These are phyloP conservation scores for Glomeris maerens DNA, from an alignment of 1,140 invertebrate species.

Conservation along the genomic window DNA sequence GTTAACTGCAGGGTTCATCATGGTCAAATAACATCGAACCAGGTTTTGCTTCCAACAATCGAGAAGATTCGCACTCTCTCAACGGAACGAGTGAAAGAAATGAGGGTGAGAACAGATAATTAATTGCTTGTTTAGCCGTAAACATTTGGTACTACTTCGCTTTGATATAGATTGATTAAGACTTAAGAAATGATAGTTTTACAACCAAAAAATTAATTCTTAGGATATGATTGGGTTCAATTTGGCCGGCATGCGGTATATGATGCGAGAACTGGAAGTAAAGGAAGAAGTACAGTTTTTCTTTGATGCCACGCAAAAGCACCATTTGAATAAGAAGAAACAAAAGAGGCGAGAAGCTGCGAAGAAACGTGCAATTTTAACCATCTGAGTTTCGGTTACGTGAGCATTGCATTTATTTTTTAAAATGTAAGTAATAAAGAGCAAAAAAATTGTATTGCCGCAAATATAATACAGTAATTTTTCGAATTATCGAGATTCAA, in stretches of 20 bases:
- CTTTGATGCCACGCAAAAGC: constrained; percentile 52
- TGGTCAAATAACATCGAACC: constrained; percentile 57
- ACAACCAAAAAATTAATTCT: constrained; percentile 19
- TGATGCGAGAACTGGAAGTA: constrained; percentile 62
- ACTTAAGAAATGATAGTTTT: background rate
- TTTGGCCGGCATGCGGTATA: constrained; percentile 59
- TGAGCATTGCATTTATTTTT: background rate
- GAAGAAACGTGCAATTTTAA: constrained; percentile 48
- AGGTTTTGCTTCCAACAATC: constrained; percentile 49
- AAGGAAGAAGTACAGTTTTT: constrained; percentile 68
- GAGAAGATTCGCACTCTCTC: constrained; percentile 48
- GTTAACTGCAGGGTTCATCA: constrained; percentile 51
- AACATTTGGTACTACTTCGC: background rate
- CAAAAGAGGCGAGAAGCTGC: constrained; percentile 48
- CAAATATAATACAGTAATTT: too few relatives aligned
- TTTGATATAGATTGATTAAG: background rate
- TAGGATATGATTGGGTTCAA: constrained; percentile 80
- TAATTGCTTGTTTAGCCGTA: background rate
- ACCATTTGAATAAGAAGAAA: constrained; percentile 50
- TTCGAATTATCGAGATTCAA: too few relatives aligned
- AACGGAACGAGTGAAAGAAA: constrained; percentile 39
- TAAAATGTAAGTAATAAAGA: too few relatives aligned
- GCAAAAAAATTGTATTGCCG: too few relatives aligned
- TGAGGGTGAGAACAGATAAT: constrained; percentile 41
- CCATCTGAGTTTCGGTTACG: constrained; percentile 19